Evolutionary conservation across 2,797 vertebrate species (phyloP), one percentile per base, ranked within the genome.

Genomic region (Valencia hispanica): DNA sequence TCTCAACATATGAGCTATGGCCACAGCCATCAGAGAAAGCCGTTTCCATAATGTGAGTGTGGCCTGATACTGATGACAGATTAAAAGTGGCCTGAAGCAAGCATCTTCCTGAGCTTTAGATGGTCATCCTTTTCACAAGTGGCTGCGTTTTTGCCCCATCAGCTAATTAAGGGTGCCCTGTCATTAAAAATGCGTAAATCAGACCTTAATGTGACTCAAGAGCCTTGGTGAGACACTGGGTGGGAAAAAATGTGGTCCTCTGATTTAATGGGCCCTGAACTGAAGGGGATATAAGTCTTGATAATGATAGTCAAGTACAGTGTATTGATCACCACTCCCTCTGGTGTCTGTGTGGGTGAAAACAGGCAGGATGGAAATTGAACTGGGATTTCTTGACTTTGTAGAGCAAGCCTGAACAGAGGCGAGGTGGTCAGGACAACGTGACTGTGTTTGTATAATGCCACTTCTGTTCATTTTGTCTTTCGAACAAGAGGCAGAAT

Each of bases 171-270:
- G 89, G 84, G 72, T 77, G 85, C 82, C 84, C 89, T 43, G 66
- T 89, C 93, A 94, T 94, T 94, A 95, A 92, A 94, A 83, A 78
- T 27, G n/a, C 73, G 75, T 94, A 92, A 93, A 94, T 94, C 92
- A 94, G 85, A 73, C 77, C 86, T 85, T 92, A 94, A 93, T 92
- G 91, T 89, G 91, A 91, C 94, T 91, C 88, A 48, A 71, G 84
- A 89, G 86, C 87, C 86, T 86, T 53, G 63, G 86, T 90, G 84
- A 90, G 89, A 90, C 87, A 84, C 84, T 72, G 82, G 89, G 90
- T 65, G 80, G 87, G 84, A 88, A 88, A 89, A 89, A 92, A 85
- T 86, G 87, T 87, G 91, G 86, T 86, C 84, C 88, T 87, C 87
- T 91, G 92, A 93, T 94, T 94, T 93, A 94, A 94, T 89, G 85